Evolutionary conservation across 2,113 vertebrate species (phyloP).

Genomic region (Naja naja): DNA sequence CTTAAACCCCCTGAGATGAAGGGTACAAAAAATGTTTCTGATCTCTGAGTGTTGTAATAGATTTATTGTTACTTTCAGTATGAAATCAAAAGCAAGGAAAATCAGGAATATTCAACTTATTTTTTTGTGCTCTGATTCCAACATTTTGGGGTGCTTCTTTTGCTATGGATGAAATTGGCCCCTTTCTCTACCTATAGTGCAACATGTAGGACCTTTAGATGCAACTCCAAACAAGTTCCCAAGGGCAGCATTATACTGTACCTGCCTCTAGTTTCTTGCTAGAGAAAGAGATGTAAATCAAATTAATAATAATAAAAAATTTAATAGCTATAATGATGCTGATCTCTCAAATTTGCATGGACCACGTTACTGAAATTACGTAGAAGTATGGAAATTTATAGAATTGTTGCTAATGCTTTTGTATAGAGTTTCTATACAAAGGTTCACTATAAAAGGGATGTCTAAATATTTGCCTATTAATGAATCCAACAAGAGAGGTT

Average conservation of each 20-base stretch:
- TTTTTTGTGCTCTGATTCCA: background rate
- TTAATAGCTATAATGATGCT: background rate
- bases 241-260: background rate
- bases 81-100: background rate
- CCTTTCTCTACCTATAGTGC: background rate
- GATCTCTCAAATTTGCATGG: background rate
- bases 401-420: background rate
- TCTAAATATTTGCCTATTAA: background rate
- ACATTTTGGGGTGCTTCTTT: background rate
- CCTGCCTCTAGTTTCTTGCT: background rate
- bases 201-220: background rate
- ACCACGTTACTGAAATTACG: background rate
- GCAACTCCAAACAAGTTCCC: background rate
- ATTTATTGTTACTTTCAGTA: background rate
- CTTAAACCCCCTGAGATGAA: background rate
- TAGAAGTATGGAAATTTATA: background rate
- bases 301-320: background rate
- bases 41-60: background rate
- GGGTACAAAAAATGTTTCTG: background rate
- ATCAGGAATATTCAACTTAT: background rate
- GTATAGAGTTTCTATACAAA: background rate
- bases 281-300: background rate
- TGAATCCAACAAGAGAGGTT: background rate
- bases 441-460: background rate
- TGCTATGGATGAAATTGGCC: background rate